Evolutionary conservation across 1,140 invertebrate genomes (phyloP).

Genomic region (Maniola jurtina): DNA sequence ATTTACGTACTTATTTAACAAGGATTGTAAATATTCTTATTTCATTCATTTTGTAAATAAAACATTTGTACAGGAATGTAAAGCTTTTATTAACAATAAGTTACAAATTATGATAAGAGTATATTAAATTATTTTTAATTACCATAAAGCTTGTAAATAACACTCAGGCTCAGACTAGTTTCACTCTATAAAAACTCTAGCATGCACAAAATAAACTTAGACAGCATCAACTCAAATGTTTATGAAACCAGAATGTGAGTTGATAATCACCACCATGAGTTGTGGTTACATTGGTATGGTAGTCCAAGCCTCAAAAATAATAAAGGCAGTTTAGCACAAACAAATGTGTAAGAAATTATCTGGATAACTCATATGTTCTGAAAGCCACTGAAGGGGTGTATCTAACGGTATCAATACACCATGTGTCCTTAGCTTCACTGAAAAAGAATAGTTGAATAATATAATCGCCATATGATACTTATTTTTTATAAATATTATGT

Average conservation of each 20-base stretch:
- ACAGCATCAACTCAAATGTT: no score
- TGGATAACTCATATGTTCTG: constrained; percentile 98
- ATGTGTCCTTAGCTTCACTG: constrained; percentile 91
- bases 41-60: constrained; percentile 14
- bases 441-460: constrained; percentile 58
- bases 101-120: no score
- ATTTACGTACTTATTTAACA: background rate
- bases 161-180: no score
- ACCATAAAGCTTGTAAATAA: background rate
- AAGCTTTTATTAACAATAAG: constrained; percentile 2
- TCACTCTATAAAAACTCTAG: no score
- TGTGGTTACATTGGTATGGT: background rate
- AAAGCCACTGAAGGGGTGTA: constrained; percentile 98
- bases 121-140: no score
- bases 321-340: constrained; percentile 56
- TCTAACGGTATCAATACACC: constrained; percentile 92
- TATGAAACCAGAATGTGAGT: no score
- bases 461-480: background rate
- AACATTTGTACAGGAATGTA: constrained; percentile 17
- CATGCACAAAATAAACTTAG: no score
- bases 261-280: no score
- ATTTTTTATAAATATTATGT: no score
- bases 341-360: constrained; percentile 98
- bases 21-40: background rate
- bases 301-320: background rate